Percentiles rank a stretch among this genome's conserved stretches.
phyloP scores from a whole-genome alignment of 2,888 invertebrate genomes.

The Melanargia galathea region DNA sequence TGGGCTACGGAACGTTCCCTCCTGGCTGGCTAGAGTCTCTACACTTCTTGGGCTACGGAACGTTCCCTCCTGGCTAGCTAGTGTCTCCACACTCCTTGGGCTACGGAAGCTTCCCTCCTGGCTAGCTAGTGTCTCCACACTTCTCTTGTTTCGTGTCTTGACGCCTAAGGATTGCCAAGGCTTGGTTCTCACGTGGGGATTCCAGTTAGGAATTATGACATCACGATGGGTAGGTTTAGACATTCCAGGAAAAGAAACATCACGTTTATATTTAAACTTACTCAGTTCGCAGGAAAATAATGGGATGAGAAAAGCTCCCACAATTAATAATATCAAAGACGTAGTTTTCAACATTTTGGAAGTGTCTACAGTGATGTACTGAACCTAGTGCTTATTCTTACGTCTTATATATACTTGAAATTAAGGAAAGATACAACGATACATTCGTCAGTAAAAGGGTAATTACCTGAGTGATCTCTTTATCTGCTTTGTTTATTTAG shows the following conservation, averaged over 20 bases:
- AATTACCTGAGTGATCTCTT: slow-evolving; percentile 31
- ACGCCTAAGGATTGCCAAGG: slow-evolving; percentile 51
- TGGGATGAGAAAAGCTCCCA: slow-evolving; percentile 12
- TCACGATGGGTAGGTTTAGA: slow-evolving; percentile 49
- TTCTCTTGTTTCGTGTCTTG: slow-evolving; percentile 40
- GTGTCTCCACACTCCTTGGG: slow-evolving; percentile 33
- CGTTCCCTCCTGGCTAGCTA: slow-evolving; percentile 11
- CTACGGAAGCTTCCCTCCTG: slow-evolving; percentile 5
- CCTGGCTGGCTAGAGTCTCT: slow-evolving; percentile 20
- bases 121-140: slow-evolving; percentile 27
- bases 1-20: slow-evolving; percentile 17
- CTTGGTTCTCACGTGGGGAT: slow-evolving; percentile 50
- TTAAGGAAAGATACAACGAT: slow-evolving; percentile 15
- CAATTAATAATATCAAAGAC: slow-evolving; percentile 3
- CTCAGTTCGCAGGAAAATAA: slow-evolving; percentile 6
- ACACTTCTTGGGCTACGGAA: slow-evolving; percentile 29
- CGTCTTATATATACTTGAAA: slow-evolving; percentile 23
- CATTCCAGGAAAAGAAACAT: slow-evolving; percentile 34
- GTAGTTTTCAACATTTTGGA: slow-evolving; percentile 21
- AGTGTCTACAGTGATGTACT: neutral
- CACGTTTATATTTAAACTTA: slow-evolving; percentile 14
- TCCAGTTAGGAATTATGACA: slow-evolving; percentile 55
- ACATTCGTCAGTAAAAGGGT: slow-evolving; percentile 25
- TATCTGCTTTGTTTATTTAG: slow-evolving; percentile 26
- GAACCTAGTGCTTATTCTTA: neutral